Base-by-base conservation (phyloP, 2,797 vertebrate species). In the Cryptoblepharus egeriae region DNA sequence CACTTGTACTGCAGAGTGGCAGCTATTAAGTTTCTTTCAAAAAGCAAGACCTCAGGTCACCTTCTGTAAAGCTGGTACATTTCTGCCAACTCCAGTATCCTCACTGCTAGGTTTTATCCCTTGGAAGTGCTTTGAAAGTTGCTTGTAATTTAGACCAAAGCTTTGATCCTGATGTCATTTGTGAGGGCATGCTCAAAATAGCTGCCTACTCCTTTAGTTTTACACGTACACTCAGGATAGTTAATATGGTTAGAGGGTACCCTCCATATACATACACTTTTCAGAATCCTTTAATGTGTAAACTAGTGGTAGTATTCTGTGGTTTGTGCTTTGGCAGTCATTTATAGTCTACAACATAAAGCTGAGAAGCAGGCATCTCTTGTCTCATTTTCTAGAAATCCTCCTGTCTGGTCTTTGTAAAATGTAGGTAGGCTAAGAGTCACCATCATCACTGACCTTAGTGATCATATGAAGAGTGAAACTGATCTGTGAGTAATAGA, bases 1-100 rank as follows among this genome's bases (percentile, higher is more conserved):
- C 30, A 30, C n/a, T 32, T 63, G 28, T 77, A 69, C 79, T 75
- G 30, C 72, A 68, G 18, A 58, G 16, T 35, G 26, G 55, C 58
- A 61, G 35, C 52, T 84, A 67, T 74, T 79, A 49, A 64, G 73
- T 77, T 67, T 70, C 32, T 81, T 69, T 74, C 80, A 61, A 67
- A 81, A 67, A 4, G 35, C 10, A 24, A 30, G 35, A 26, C 75
- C 65, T 30, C 16, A 13, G 30, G 11, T 64, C 60, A 52, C n/a
- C 20, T 35, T 77, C n/a, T 52, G n/a, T 10, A 65, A 35, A 65
- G 16, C 63, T 42, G 42, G 11, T 8, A 65, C 28, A 42, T 58
- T 81, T 75, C 63, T 32, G 49, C 30, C 49, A 16, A 30, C 3
- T 42, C 4, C 11, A 1, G 26, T 39, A 20, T n/a, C 12, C 18